Conservation (phyloP, 2,888 invertebrate genomes). For the Melangyna quadrimaculata region DNA sequence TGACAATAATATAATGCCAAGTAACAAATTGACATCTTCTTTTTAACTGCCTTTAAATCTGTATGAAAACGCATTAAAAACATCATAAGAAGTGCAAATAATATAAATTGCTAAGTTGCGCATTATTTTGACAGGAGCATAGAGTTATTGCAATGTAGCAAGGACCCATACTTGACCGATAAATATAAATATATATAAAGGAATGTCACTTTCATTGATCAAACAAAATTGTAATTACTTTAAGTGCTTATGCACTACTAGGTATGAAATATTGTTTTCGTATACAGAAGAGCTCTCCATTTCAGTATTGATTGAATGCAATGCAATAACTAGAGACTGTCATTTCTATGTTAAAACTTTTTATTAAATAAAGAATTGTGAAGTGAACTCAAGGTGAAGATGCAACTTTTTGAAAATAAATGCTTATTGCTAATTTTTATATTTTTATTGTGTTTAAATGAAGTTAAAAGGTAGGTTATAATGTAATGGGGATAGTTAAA, state of each 20-base stretch:
- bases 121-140: background rate
- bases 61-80: background rate
- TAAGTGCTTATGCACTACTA: background rate
- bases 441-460: no score
- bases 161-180: background rate
- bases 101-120: background rate
- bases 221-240: background rate
- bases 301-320: background rate
- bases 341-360: background rate
- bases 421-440: no score
- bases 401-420: background rate
- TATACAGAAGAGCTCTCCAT: background rate
- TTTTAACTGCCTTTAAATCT: background rate
- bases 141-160: background rate
- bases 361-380: background rate
- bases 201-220: background rate
- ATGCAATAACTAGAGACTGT: background rate
- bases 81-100: background rate
- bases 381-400: background rate
- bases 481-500: no score
- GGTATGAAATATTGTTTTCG: background rate
- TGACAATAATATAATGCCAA: background rate
- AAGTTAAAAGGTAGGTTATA: no score
- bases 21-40: conserved; percentile 1
- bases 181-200: background rate